Percentiles rank a stretch among this genome's conserved stretches.
Conservation (phyloP, 2,113 vertebrate genomes). For the Hippocampus comes region DNA sequence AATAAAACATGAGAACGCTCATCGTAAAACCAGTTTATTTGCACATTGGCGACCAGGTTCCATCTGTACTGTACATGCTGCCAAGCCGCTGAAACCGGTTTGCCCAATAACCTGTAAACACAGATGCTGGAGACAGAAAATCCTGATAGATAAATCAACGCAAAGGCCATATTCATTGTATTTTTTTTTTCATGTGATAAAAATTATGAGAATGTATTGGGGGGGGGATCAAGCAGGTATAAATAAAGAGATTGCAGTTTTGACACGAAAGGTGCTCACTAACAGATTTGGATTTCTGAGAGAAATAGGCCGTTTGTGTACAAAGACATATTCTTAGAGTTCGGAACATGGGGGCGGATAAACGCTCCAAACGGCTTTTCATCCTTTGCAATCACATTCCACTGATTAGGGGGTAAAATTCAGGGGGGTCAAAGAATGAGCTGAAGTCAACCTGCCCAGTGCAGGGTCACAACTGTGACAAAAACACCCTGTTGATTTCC, state of each 20-base stretch:
- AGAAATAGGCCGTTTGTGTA: too few species aligned
- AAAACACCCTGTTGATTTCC: slow-evolving; percentile 40
- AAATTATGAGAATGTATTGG: slow-evolving; percentile 36
- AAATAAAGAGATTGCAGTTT: slow-evolving; percentile 52
- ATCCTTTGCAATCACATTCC: slow-evolving; percentile 30
- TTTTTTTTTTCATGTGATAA: slow-evolving; percentile 20
- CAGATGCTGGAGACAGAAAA: slow-evolving; percentile 57
- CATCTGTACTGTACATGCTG: slow-evolving; percentile 64
- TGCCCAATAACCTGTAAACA: slow-evolving; percentile 70
- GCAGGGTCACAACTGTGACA: slow-evolving; percentile 43
- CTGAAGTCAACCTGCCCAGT: slow-evolving; percentile 41
- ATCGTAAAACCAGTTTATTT: slow-evolving; percentile 73
- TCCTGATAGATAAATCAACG: slow-evolving; percentile 61
- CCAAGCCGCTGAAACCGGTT: slow-evolving; percentile 50
- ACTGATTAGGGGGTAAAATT: neutral
- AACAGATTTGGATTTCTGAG: neutral
- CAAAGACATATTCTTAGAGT: too few species aligned
- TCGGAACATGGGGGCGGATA: neutral
- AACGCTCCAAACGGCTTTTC: slow-evolving; percentile 14
- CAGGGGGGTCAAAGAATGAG: slow-evolving; percentile 5
- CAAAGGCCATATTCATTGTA: slow-evolving; percentile 52
- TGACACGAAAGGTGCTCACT: slow-evolving; percentile 13
- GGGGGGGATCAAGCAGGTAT: slow-evolving; percentile 56
- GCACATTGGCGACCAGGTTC: slow-evolving; percentile 69
- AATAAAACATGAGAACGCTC: neutral